These are phyloP conservation scores for Notarius quadriscutis DNA, from an alignment of 2,113 vertebrate genomes.

Conservation along the genomic window DNA sequence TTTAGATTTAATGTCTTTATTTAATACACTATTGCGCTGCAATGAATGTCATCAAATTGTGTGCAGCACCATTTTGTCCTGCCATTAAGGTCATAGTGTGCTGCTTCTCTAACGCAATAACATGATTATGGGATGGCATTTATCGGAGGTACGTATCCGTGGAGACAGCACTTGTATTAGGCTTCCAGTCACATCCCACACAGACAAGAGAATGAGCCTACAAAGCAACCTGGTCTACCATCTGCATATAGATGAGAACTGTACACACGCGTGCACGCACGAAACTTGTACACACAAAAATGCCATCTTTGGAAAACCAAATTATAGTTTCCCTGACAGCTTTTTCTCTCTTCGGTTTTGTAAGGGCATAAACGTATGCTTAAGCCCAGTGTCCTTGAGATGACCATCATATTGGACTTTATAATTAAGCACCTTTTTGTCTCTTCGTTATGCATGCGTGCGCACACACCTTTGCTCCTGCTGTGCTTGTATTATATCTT, in stretches of 20 bases:
- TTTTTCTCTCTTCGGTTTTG: constrained; percentile 26
- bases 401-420: constrained; percentile 20
- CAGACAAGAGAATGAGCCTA: constrained; percentile 64
- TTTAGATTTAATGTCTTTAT: constrained; percentile 29
- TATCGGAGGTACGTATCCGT: constrained; percentile 49
- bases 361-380: neutral
- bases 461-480: constrained; percentile 24
- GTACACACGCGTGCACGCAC: constrained; percentile 50
- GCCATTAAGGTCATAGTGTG: constrained; percentile 58
- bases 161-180: constrained; percentile 55
- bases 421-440: constrained; percentile 39
- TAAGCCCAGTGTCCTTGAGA: neutral
- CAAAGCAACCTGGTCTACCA: constrained; percentile 59
- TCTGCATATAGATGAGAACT: constrained; percentile 74
- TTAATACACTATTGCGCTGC: constrained; percentile 29
- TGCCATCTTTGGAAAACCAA: constrained; percentile 1
- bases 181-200: constrained; percentile 69
- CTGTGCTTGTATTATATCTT: constrained; percentile 35
- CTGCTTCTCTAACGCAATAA: constrained; percentile 64
- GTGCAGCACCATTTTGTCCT: constrained; percentile 17
- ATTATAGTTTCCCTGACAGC: neutral
- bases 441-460: neutral
- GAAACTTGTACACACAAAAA: constrained; percentile 37
- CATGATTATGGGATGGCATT: constrained; percentile 68
- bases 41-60: constrained; percentile 41